Evolutionary conservation across 2,797 vertebrate species (phyloP).

Genomic region (Psittacula echo): DNA sequence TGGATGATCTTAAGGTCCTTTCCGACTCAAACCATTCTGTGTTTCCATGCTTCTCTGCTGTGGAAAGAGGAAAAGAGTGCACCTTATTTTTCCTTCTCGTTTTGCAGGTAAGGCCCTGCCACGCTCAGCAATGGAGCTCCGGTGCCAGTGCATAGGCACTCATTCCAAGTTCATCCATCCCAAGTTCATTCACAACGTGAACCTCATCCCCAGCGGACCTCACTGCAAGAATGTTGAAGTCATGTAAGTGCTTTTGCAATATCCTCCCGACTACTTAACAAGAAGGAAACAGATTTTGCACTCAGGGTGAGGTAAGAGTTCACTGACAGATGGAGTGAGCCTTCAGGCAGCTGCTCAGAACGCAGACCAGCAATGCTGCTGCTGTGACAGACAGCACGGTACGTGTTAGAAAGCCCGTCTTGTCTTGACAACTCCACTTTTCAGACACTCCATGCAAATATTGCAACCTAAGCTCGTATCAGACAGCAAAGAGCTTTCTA

Average conservation of each 20-base stretch:
- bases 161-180: constrained; percentile 57
- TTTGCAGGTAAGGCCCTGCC: background rate
- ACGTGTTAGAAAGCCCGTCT: fast-evolving
- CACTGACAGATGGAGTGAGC: no score
- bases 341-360: background rate
- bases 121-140: constrained; percentile 53
- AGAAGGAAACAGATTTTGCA: background rate
- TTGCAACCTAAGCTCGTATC: fast-evolving
- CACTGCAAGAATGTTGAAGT: constrained; percentile 76
- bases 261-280: background rate
- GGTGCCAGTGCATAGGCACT: constrained; percentile 74
- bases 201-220: constrained; percentile 73
- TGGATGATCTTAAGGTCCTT: background rate
- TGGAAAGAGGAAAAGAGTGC: background rate
- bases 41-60: background rate
- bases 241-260: constrained; percentile 74
- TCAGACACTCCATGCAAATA: background rate
- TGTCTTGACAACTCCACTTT: background rate
- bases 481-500: background rate
- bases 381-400: fast-evolving
- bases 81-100: background rate
- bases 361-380: fast-evolving
- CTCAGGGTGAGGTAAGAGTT: background rate
- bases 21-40: background rate
- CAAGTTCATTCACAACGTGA: constrained; percentile 67